Base-by-base conservation (phyloP, 2,113 vertebrate genomes). In the Hippocampus barbouri region DNA sequence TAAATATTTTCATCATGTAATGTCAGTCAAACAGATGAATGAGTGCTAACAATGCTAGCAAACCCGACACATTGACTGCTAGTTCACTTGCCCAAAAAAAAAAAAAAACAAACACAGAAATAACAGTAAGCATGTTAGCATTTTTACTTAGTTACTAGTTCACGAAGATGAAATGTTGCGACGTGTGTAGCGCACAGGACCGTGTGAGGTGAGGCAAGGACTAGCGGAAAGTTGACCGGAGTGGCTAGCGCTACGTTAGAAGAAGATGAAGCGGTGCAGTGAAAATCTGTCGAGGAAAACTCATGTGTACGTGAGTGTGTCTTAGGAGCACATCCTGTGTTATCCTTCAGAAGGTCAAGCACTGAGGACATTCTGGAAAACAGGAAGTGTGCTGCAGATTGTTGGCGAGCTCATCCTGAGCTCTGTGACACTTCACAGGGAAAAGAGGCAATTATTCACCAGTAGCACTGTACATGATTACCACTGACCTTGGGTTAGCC, bases 321-420 rank as follows among this genome's bases (percentile, higher is more conserved):
- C 82, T 87, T 84, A 64, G 72, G 75, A 84, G 69, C 77, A 86
- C 85, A 89, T 89, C 88, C 89, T 89, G 89, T 79, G 85, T 79
- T 88, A 74, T 86, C 89, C 84, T 87, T 85, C 75, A 75, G 84
- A 82, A 89, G 81, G 85, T 88, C 84, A 47, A 66, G 41, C n/a
- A 79, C 78, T 3, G 69, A 47, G 79, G 86, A 85, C 86, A 79
- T 87, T 85, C 86, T 88, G 69, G 73, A 89, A 89, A 91, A 91
- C 90, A 91, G 90, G 90, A 91, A 90, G 87, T 81, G 83, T 66
- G 59, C 81, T 80, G 87, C 73, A 80, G 86, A 83, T 84, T 91
- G 85, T 89, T 88, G 83, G 82, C 79, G 78, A 81, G 82, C 83
- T 79, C 79, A 79, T 87, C 87, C 88, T 87, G 80, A 86, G 64